A percentile compares a stretch with the other conserved stretches of the same genome.
Conservation (phyloP, 1,140 invertebrate species). For the Drosophila ohnishii region DNA sequence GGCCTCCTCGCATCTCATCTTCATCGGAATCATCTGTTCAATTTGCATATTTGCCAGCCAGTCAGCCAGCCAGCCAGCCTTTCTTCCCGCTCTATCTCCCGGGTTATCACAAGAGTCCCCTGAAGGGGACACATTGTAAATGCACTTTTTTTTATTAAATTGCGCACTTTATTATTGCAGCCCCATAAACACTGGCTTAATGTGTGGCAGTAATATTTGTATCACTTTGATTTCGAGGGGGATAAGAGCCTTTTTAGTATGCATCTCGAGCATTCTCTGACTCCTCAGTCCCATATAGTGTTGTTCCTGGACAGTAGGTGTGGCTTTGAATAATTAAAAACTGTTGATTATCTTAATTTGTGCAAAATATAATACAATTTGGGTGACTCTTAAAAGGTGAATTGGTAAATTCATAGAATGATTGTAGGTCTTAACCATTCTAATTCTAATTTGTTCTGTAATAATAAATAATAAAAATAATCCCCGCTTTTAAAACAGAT, state of each 20-base stretch:
- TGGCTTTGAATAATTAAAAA: constrained; percentile 25
- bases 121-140: constrained; percentile 2
- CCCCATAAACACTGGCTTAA: constrained; percentile 32
- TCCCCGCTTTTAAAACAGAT: neutral
- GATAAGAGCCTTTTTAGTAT: constrained; percentile 27
- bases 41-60: constrained; percentile 25
- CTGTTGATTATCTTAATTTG: constrained; percentile 5
- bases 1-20: constrained; percentile 26
- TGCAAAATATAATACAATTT: neutral
- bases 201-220: constrained; percentile 15
- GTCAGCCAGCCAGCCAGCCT: neutral
- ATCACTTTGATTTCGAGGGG: neutral
- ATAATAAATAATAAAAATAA: neutral
- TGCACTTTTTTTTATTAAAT: constrained; percentile 39
- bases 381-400: neutral
- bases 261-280: constrained; percentile 2
- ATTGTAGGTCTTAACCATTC: too few species aligned
- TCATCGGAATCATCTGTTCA: constrained; percentile 18
- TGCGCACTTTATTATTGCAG: constrained; percentile 34
- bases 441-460: neutral
- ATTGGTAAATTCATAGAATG: too few species aligned
- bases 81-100: constrained; percentile 9
- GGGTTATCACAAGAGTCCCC: constrained; percentile 23
- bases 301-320: constrained; percentile 6
- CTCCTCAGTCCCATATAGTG: neutral